Evolutionary conservation across 2,888 invertebrate genomes (phyloP).

Genomic region (Parapristionchus giblindavisi): DNA sequence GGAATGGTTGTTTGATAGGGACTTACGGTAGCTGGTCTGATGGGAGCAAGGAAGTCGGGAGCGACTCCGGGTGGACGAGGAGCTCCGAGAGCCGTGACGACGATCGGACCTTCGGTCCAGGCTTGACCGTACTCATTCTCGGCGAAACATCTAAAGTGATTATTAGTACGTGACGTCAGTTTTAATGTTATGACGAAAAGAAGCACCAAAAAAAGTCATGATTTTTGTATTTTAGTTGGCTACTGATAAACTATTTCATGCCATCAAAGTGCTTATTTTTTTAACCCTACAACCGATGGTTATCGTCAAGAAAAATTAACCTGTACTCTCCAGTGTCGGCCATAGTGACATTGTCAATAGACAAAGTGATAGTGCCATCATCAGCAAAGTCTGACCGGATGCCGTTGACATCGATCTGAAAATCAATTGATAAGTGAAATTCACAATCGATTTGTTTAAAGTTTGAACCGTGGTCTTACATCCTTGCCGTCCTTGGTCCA

Average conservation of each 20-base stretch:
- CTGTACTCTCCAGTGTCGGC: constrained; percentile 66
- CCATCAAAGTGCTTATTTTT: neutral
- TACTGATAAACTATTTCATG: neutral
- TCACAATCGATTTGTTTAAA: neutral
- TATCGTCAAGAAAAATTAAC: constrained; percentile 25
- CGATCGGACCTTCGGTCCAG: constrained; percentile 68
- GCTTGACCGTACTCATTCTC: constrained; percentile 76
- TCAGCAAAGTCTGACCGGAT: constrained; percentile 61
- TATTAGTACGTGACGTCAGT: neutral
- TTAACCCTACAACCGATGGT: neutral
- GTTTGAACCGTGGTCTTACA: constrained; percentile 35
- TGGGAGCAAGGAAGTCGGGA: constrained; percentile 70
- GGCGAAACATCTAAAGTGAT: constrained; percentile 78
- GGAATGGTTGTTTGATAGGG: constrained; percentile 20
- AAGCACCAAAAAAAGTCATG: too few species aligned
- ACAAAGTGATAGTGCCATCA: constrained; percentile 64
- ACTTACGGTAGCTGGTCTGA: constrained; percentile 64
- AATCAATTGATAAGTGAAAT: neutral
- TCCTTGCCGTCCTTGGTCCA: constrained; percentile 83
- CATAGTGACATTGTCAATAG: constrained; percentile 56
- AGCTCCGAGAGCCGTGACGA: constrained; percentile 70
- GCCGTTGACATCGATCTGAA: constrained; percentile 68
- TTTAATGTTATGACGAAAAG: too few species aligned
- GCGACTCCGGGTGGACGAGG: constrained; percentile 70
- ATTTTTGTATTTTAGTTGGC: too few species aligned